Conservation (phyloP, 2,113 vertebrate genomes). For the Cnemophilus loriae region DNA sequence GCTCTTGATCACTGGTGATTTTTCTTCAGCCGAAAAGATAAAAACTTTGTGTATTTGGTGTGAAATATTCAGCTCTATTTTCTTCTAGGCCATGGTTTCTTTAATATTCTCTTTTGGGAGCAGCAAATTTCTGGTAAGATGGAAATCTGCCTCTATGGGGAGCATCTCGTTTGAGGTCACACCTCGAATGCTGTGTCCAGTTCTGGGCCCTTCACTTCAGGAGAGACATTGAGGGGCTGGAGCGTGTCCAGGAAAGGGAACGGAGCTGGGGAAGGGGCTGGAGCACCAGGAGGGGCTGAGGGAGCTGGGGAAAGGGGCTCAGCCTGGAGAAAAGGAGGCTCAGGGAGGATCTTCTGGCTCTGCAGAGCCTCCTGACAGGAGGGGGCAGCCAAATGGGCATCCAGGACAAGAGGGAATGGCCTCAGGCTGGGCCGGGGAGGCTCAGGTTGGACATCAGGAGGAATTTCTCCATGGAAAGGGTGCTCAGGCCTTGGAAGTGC, state of each 20-base stretch:
- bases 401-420: fast-evolving
- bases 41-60: background rate
- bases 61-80: background rate
- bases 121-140: background rate
- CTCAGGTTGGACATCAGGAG: background rate
- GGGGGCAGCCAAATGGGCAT: background rate
- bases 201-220: background rate
- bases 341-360: background rate
- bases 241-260: background rate
- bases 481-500: fast-evolving
- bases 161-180: background rate
- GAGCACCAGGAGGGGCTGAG: background rate
- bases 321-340: background rate
- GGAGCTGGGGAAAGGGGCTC: background rate
- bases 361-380: background rate
- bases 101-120: background rate
- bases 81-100: background rate
- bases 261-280: fast-evolving
- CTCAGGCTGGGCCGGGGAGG: background rate
- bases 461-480: background rate
- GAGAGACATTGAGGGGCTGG: background rate
- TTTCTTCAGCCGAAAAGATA: background rate
- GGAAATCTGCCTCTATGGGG: background rate
- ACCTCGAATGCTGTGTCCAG: background rate
- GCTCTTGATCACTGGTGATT: background rate